Evolutionary conservation across 2,113 vertebrate genomes (phyloP).

Genomic region (Bucco capensis): DNA sequence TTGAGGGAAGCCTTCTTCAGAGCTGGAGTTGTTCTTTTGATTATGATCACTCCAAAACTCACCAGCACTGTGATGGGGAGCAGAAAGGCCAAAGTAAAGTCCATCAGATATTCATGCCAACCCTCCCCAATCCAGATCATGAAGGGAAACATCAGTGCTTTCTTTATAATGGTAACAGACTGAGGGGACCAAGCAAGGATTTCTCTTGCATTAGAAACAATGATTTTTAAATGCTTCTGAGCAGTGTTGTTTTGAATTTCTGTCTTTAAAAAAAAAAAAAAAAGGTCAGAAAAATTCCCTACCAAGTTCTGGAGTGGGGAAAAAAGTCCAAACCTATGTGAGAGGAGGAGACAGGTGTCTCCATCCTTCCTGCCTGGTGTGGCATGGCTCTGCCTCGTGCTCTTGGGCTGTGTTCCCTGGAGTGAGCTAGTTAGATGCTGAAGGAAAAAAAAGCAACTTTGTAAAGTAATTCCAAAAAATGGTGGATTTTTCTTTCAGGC

Average conservation of each 20-base stretch:
- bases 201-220: neutral
- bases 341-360: no score
- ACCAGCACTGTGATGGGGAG: neutral
- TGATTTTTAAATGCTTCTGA: neutral
- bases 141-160: neutral
- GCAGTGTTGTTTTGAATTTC: neutral
- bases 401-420: neutral
- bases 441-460: neutral
- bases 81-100: neutral
- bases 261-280: neutral
- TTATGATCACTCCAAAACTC: neutral
- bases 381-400: neutral
- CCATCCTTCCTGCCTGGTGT: no score
- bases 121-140: no score
- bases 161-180: neutral
- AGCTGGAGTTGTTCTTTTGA: neutral
- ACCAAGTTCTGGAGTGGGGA: no score
- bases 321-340: no score
- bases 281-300: neutral
- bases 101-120: neutral
- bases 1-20: neutral
- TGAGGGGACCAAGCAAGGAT: neutral
- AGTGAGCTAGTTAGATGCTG: neutral
- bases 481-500: neutral
- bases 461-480: neutral